Percentiles rank a stretch among this genome's conserved stretches.
phyloP scores from a whole-genome alignment of 2,113 vertebrate genomes.

The Shinisaurus crocodilurus region DNA sequence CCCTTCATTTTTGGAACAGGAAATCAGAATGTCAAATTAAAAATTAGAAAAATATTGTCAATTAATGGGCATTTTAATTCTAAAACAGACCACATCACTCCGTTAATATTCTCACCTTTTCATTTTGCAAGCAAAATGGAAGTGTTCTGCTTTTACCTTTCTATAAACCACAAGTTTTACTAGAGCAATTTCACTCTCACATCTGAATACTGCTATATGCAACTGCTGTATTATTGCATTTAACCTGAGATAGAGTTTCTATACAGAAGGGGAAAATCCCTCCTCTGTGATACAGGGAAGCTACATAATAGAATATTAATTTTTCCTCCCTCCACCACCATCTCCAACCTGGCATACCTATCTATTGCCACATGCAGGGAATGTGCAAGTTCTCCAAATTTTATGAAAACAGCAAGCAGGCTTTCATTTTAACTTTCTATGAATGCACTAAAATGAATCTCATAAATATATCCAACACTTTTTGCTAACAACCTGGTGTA shows the following conservation, averaged over 20 bases:
- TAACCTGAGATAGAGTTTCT: slow-evolving; percentile 32
- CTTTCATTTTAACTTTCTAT: slow-evolving; percentile 21
- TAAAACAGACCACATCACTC: slow-evolving; percentile 33
- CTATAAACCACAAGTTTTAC: neutral
- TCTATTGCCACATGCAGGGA: neutral
- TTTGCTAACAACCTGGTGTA: neutral
- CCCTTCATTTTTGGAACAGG: slow-evolving; percentile 44
- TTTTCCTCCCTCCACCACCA: neutral
- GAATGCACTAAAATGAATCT: neutral
- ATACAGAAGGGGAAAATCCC: slow-evolving; percentile 19
- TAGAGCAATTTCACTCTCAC: slow-evolving; percentile 22
- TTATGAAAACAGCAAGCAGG: slow-evolving; percentile 1
- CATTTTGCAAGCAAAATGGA: slow-evolving; percentile 27
- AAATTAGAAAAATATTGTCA: slow-evolving; percentile 23
- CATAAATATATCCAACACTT: slow-evolving; percentile 2
- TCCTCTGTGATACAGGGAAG: neutral
- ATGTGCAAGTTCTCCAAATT: neutral
- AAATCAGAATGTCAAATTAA: slow-evolving; percentile 51
- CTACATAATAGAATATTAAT: neutral
- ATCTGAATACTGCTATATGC: slow-evolving; percentile 32
- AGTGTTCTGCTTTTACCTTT: neutral
- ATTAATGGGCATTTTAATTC: slow-evolving; percentile 60
- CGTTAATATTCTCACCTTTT: neutral
- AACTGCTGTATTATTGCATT: slow-evolving; percentile 15
- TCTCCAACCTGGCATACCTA: neutral